These are phyloP conservation scores for Tonatia bakeri DNA, from an alignment of 2,113 vertebrate species.

Conservation along the genomic window DNA sequence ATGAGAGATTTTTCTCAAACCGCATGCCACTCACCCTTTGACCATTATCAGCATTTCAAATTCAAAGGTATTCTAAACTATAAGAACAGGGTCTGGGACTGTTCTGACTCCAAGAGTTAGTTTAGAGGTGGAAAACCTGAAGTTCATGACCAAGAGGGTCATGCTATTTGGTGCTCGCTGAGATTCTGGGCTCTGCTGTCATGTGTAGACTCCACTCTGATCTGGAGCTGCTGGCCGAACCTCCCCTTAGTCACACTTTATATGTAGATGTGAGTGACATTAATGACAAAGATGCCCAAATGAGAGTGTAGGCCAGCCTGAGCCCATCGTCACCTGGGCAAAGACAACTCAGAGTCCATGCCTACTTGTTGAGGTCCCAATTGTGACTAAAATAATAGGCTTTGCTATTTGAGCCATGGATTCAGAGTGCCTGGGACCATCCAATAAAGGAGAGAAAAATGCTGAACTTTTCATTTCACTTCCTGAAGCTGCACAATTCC, in stretches of 20 bases:
- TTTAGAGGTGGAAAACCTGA: background rate
- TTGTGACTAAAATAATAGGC: background rate
- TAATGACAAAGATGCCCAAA: background rate
- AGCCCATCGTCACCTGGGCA: background rate
- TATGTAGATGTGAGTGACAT: background rate
- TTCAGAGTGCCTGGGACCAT: background rate
- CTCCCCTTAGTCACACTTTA: background rate
- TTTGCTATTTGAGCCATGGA: background rate
- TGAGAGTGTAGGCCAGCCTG: background rate
- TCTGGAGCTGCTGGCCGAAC: background rate
- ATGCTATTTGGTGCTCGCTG: background rate
- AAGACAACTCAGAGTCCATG: background rate
- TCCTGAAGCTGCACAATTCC: background rate
- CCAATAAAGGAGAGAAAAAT: background rate
- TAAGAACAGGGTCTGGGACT: background rate
- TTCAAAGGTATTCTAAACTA: background rate
- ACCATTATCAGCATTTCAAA: background rate
- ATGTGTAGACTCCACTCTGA: background rate
- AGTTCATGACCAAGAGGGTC: background rate
- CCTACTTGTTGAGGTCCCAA: background rate
- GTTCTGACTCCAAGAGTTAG: background rate
- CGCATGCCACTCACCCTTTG: background rate
- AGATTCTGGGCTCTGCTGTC: background rate
- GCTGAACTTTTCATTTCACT: background rate
- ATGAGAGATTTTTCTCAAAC: background rate